Evolutionary conservation across 2,113 vertebrate species (phyloP), one percentile per base, ranked within the genome.

Genomic region (Toxotes jaculatrix): DNA sequence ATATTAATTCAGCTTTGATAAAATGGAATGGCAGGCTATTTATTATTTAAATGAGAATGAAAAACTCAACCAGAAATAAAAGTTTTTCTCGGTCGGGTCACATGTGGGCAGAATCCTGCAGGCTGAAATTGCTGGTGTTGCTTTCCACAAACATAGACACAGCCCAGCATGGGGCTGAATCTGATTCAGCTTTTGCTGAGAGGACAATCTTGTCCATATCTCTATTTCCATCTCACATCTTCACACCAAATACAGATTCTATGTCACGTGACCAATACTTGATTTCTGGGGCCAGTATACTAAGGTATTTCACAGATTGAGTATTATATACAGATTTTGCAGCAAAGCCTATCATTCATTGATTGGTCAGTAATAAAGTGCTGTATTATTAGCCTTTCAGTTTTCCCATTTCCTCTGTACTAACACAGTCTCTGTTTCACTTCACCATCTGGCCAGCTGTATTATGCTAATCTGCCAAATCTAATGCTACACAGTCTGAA

Each of bases 31-130:
- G n/a, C 31, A 66, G 40, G n/a, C 32, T 80, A 63, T 82, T 75
- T 80, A 83, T 83, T 73, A 84, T 86, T 84, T 36, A 84, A 75
- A 77, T 74, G 40, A 64, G 57, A 70, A 68, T 23, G 36, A 43
- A 19, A 61, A 68, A 49, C 5, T 47, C 4, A 2, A 38, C 3
- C 51, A 76, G 14, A 77, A 83, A 66, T 70, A 65, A 57, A 69
- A 5, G 34, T 73, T 78, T 75, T 60, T 43, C 19, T 57, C 56
- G 1, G 49, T 45, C 10, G 51, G 49, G 12, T 32, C 16, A 0
- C 64, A 3, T 53, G 27, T 67, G 59, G 53, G 67, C 32, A 36
- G 53, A 4, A 66, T 56, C 51, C 43, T n/a, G n/a, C 40, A 38
- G 80, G 47, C 60, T 36, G 55, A 57, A 77, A 42, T 19, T 55